phyloP scores from a whole-genome alignment of 2,797 vertebrate genomes.

The Loris lydekkerianus region DNA sequence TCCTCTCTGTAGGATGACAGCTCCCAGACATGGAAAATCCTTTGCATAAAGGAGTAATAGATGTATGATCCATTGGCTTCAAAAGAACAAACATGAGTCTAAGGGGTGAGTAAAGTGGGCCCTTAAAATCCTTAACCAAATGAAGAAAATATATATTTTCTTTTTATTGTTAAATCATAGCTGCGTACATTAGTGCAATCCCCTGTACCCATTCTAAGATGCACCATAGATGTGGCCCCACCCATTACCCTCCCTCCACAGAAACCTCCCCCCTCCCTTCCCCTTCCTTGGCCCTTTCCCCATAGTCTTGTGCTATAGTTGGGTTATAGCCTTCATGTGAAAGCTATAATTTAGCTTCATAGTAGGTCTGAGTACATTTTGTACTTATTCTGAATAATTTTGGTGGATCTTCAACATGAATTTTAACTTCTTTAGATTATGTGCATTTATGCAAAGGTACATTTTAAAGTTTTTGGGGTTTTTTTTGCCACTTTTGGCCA shows the following conservation, averaged over 20 bases:
- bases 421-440: not conserved
- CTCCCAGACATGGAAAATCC: not conserved
- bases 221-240: too few species aligned
- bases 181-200: too few species aligned
- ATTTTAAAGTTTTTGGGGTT: not conserved
- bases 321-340: too few species aligned
- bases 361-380: not conserved
- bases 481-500: too few species aligned
- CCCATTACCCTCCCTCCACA: too few species aligned
- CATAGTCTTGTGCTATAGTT: too few species aligned
- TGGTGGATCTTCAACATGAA: not conserved
- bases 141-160: not conserved
- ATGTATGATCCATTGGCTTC: not conserved
- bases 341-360: too few species aligned
- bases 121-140: slow-evolving; percentile 1
- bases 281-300: too few species aligned
- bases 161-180: too few species aligned
- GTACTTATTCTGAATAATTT: not conserved
- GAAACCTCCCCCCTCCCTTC: too few species aligned
- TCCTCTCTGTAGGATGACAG: not conserved
- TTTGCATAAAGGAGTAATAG: not conserved
- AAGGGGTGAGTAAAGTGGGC: not conserved
- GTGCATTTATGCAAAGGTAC: not conserved
- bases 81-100: not conserved
- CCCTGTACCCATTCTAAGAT: too few species aligned